These are phyloP conservation scores for Aphelenchoides bicaudatus DNA, from an alignment of 2,888 invertebrate genomes.

Conservation along the genomic window DNA sequence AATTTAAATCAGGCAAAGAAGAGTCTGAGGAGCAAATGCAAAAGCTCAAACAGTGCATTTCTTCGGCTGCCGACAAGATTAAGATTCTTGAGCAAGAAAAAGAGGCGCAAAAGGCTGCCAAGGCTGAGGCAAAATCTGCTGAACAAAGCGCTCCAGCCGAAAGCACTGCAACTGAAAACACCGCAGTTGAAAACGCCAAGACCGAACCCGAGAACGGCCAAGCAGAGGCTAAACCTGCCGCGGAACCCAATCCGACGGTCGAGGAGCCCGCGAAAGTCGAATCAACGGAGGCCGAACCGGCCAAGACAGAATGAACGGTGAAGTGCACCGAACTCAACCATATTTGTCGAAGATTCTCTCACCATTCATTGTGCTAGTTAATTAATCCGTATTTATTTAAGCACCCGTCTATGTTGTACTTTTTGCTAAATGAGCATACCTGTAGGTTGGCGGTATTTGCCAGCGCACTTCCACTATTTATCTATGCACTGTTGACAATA, in stretches of 20 bases:
- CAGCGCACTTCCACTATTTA: too few species aligned
- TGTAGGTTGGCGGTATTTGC: too few species aligned
- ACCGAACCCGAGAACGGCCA: neutral
- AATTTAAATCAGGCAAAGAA: slow-evolving; percentile 6
- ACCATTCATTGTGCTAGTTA: neutral
- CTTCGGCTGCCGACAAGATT: slow-evolving; percentile 6
- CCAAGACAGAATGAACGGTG: neutral
- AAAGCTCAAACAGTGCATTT: neutral
- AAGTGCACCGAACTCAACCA: too few species aligned
- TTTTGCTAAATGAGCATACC: too few species aligned
- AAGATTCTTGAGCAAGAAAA: neutral
- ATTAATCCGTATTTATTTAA: neutral
- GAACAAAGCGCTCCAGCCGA: too few species aligned
- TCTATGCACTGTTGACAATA: too few species aligned
- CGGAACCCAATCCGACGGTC: too few species aligned
- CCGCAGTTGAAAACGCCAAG: neutral
- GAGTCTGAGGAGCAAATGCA: neutral
- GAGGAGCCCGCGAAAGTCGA: slow-evolving; percentile 9
- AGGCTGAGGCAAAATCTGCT: slow-evolving; percentile 3
- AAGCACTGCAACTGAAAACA: neutral
- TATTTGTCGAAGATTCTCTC: neutral
- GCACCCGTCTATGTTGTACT: too few species aligned
- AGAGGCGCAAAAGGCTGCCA: slow-evolving; percentile 1
- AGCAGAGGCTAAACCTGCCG: neutral
- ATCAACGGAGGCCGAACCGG: neutral